Conservation (phyloP, 2,797 vertebrate genomes). For the Petrocephalus schoutedeni region DNA sequence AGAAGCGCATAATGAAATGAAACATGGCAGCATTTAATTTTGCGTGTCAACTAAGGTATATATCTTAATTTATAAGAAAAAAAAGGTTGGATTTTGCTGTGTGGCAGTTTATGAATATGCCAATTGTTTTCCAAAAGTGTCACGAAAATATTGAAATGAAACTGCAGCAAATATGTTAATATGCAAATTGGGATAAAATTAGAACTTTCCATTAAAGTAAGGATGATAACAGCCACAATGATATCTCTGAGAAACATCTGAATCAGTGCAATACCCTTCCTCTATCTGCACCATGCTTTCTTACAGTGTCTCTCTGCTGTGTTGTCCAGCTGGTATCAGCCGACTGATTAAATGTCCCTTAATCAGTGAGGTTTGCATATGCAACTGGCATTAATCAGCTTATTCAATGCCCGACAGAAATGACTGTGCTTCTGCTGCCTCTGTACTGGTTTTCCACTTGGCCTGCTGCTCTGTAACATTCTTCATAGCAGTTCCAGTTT, state of each 20-base stretch:
- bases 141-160: background rate
- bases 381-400: conserved; percentile 10
- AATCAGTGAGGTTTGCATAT: background rate
- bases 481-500: background rate
- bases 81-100: background rate
- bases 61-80: background rate
- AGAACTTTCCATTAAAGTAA: background rate
- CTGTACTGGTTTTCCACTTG: background rate
- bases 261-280: background rate
- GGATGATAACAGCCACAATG: background rate
- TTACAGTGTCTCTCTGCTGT: background rate
- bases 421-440: background rate
- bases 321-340: conserved; percentile 6
- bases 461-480: background rate
- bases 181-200: background rate
- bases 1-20: background rate
- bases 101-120: background rate
- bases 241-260: background rate
- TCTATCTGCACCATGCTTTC: background rate
- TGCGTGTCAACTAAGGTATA: background rate
- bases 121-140: background rate
- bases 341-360: background rate
- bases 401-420: background rate
- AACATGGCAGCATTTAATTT: background rate
- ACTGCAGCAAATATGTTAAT: background rate